Percentiles rank a stretch among this genome's conserved stretches.
Conservation (phyloP, 2,888 invertebrate genomes). For the Agriopis leucophaearia region DNA sequence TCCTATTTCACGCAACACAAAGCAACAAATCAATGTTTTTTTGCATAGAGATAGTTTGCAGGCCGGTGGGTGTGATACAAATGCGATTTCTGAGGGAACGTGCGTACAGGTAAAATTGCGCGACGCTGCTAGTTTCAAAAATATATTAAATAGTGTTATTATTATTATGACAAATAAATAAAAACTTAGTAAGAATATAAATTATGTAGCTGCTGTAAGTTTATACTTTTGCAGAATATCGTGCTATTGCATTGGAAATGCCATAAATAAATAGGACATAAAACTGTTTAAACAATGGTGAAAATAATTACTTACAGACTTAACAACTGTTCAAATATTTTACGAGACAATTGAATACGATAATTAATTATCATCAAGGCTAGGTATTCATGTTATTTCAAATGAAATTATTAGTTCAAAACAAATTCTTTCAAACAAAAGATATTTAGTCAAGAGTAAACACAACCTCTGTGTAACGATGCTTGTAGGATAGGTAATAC, state of each 20-base stretch:
- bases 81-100: no score
- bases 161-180: no score
- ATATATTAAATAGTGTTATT: no score
- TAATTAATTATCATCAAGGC: conserved; percentile 18
- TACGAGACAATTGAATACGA: conserved; percentile 14
- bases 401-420: conserved; percentile 5
- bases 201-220: not conserved
- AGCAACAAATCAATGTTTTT: no score
- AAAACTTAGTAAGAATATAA: no score
- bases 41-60: no score
- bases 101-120: no score
- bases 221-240: not conserved
- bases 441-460: not conserved
- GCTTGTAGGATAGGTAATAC: no score
- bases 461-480: no score
- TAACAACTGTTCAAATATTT: conserved; percentile 24
- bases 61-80: no score
- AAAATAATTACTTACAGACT: not conserved
- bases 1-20: no score
- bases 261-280: not conserved
- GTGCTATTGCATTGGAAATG: not conserved
- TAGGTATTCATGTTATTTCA: not conserved
- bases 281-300: conserved; percentile 2
- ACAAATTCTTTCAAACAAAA: conserved; percentile 8
- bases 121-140: no score